Evolutionary conservation across 2,113 vertebrate species (phyloP).

Genomic region (Dromiciops gliroides): DNA sequence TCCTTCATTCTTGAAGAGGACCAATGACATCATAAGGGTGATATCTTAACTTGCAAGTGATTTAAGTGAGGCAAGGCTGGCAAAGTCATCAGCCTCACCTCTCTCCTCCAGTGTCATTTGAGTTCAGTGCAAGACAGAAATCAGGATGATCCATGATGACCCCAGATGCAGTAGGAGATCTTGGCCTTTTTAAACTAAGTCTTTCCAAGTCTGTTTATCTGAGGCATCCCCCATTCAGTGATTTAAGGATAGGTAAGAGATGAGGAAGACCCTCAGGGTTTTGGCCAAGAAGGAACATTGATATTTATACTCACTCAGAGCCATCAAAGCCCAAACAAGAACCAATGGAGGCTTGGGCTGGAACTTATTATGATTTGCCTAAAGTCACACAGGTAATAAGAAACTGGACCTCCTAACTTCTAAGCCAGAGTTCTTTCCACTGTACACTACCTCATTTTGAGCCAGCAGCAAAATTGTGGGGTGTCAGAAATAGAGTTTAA

Average conservation of each 20-base stretch:
- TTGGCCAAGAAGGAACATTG: too few species aligned
- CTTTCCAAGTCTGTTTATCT: background rate
- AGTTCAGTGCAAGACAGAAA: background rate
- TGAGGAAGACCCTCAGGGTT: too few species aligned
- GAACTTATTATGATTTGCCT: too few species aligned
- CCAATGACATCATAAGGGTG: background rate
- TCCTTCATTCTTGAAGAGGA: background rate
- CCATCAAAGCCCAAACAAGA: too few species aligned
- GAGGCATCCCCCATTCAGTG: too few species aligned
- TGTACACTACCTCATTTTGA: background rate
- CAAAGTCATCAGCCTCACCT: background rate
- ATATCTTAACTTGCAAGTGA: background rate
- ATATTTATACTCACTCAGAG: too few species aligned
- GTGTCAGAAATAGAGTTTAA: background rate
- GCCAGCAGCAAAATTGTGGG: background rate
- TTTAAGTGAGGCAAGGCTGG: background rate
- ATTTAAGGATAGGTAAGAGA: background rate
- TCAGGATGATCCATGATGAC: background rate
- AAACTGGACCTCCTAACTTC: background rate
- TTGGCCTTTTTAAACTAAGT: background rate
- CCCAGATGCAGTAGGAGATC: background rate
- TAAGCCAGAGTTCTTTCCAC: background rate
- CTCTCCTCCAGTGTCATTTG: background rate
- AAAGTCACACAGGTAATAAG: background rate
- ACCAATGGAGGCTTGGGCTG: too few species aligned